Evolutionary conservation across 2,888 invertebrate species (phyloP).

Genomic region (Trichogramma dendrolimi): DNA sequence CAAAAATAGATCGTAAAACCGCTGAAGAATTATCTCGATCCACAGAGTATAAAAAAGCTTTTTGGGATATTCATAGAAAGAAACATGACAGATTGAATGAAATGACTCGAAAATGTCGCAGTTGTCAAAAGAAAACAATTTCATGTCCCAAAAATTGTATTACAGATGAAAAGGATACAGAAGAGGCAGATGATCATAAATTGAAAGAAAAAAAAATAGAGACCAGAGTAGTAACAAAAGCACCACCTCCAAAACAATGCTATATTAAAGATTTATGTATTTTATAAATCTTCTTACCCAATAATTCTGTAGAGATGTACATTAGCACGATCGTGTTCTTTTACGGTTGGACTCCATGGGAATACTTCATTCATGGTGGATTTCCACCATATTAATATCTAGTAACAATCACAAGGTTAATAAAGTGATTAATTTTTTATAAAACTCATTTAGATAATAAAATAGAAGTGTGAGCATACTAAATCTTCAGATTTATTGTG

Average conservation of each 20-base stretch:
- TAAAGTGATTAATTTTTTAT: background rate
- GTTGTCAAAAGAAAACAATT: too few species aligned
- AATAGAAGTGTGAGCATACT: slow-evolving; percentile 45
- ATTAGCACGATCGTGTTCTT: slow-evolving; percentile 83
- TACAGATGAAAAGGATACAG: background rate
- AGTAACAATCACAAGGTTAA: slow-evolving; percentile 11
- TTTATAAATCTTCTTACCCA: slow-evolving; percentile 56
- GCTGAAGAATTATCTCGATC: slow-evolving; percentile 35
- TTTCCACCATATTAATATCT: slow-evolving; percentile 76
- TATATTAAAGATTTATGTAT: slow-evolving; percentile 12
- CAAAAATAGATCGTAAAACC: slow-evolving; percentile 34
- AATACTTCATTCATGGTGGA: slow-evolving; percentile 81
- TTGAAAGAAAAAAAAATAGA: background rate
- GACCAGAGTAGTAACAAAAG: background rate
- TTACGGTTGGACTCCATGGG: slow-evolving; percentile 85
- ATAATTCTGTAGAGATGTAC: slow-evolving; percentile 74
- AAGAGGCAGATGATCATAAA: background rate
- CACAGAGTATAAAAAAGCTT: slow-evolving; percentile 30
- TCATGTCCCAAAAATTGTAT: background rate
- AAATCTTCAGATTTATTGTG: slow-evolving; percentile 55
- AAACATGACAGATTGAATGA: slow-evolving; percentile 15
- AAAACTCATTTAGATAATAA: background rate
- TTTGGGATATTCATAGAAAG: slow-evolving; percentile 34
- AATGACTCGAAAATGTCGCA: background rate
- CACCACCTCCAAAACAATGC: background rate